Base-by-base conservation (phyloP, 2,888 invertebrate genomes). In the Papilio elwesi region DNA sequence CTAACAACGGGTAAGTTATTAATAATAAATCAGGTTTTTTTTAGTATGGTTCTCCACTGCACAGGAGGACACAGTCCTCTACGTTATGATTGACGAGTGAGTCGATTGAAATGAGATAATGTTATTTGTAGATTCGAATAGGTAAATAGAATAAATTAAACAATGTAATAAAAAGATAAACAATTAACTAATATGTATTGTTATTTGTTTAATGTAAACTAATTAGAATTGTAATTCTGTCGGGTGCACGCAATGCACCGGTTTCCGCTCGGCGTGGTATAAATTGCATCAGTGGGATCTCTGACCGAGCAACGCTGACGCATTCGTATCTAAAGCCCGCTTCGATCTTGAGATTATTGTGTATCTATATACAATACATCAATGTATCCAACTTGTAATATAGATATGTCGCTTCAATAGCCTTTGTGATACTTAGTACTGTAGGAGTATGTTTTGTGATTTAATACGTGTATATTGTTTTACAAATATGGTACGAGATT, bases 261-360 rank as follows among this genome's bases (percentile, higher is more conserved):
- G 52, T 43, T 69, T 69, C 69, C 62, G 62, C 2, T 70, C 10
- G 16, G 15, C 38, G 6, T 15, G 52, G 52, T 48, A 64, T 63
- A 63, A 62, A 70, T 70, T 70, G 53, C 53, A 64, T 64, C 51
- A 64, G 48, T 53, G 47, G 53, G 53, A 53, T 63, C 63, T 26
- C 53, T 36, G 70, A 70, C 70, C 55, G 64, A 47, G 36, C 36
- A 47, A 36, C 10, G 43, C 48, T 16, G 63, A 43, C 62, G 52
- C 52, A 69, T 49, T 51, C 48, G 49, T 6, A 26, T 26, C 26
- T 4, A 43, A 57, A 36, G 12, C 13, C 13, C 13, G 51, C n/a
- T 36, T 12, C 12, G 6, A 11, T 55, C 57, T 36, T 3, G 57
- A 13, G 43, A 43, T 43, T 43, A 43, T 43, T 43, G 26, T 43